A percentile compares a stretch with the other conserved stretches of the same genome.
Evolutionary conservation across 2,888 invertebrate species (phyloP).

Genomic region (Lacanobia wlatinum): DNA sequence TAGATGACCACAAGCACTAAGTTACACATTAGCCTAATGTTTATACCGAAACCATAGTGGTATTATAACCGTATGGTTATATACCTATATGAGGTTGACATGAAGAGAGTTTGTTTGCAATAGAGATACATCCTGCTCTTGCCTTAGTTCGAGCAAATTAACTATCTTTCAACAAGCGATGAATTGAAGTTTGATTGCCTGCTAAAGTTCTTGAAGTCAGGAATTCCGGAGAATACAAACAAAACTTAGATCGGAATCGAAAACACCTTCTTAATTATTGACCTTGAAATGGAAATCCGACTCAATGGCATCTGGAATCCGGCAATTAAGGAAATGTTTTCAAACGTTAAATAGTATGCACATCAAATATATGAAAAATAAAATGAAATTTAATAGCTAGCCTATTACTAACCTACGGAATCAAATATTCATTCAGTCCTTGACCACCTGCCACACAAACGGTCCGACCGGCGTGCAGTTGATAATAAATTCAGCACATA

Average conservation of each 20-base stretch:
- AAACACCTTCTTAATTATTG: background rate
- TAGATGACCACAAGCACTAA: no score
- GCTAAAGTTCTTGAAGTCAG: background rate
- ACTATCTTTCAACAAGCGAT: background rate
- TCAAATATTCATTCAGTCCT: constrained; percentile 8
- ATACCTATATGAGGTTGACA: background rate
- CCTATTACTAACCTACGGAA: background rate
- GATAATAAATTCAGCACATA: constrained; percentile 3
- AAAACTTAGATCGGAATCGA: background rate
- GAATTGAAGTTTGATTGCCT: background rate
- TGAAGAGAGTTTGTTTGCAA: background rate
- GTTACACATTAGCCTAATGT: no score
- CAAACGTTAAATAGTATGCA: background rate
- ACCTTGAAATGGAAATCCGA: background rate
- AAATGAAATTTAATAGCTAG: constrained; percentile 9
- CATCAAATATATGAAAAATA: background rate
- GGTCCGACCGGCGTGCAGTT: background rate
- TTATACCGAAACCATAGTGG: no score
- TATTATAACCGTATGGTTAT: background rate
- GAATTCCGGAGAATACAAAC: background rate
- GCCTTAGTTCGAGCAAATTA: background rate
- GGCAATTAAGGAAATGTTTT: background rate
- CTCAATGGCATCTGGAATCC: no score
- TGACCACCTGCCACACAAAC: background rate
- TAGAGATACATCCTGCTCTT: background rate